Percentiles rank a stretch among this genome's conserved stretches.
Evolutionary conservation across 2,797 vertebrate species (phyloP).

Genomic region (Pteropus rufus): DNA sequence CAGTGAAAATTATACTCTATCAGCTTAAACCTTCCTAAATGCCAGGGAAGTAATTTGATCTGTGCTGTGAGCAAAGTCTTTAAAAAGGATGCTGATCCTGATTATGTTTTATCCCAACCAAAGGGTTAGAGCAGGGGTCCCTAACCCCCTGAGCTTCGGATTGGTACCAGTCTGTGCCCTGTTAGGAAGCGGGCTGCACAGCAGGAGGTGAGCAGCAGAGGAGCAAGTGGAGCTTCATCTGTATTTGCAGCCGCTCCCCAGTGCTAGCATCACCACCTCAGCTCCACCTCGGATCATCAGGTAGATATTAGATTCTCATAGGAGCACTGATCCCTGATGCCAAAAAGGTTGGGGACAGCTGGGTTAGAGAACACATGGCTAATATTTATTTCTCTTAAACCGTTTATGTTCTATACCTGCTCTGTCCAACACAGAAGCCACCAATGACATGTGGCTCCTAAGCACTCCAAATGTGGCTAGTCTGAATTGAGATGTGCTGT

Average conservation of each 20-base stretch:
- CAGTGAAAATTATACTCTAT: conserved; percentile 49
- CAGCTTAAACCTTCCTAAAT: conserved; percentile 27
- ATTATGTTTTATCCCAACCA: background rate
- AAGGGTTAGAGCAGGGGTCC: background rate
- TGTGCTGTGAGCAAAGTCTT: background rate
- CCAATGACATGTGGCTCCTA: background rate
- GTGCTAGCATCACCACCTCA: too few relatives aligned
- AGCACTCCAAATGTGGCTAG: too few relatives aligned
- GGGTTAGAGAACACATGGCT: background rate
- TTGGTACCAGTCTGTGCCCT: too few relatives aligned
- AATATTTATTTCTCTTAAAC: background rate
- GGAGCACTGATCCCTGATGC: too few relatives aligned
- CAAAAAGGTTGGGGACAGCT: too few relatives aligned
- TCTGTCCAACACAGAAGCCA: background rate
- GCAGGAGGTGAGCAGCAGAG: too few relatives aligned
- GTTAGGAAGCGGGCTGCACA: too few relatives aligned
- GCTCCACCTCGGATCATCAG: too few relatives aligned
- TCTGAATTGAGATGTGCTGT: background rate
- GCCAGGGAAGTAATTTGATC: conserved; percentile 36
- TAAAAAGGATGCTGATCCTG: background rate
- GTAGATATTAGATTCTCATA: too few relatives aligned
- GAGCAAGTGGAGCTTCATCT: too few relatives aligned
- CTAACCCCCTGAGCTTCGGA: too few relatives aligned
- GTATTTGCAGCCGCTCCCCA: too few relatives aligned
- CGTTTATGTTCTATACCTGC: background rate